Base-by-base conservation (phyloP, 2,113 vertebrate genomes). In the Chaenogobius annularis region DNA sequence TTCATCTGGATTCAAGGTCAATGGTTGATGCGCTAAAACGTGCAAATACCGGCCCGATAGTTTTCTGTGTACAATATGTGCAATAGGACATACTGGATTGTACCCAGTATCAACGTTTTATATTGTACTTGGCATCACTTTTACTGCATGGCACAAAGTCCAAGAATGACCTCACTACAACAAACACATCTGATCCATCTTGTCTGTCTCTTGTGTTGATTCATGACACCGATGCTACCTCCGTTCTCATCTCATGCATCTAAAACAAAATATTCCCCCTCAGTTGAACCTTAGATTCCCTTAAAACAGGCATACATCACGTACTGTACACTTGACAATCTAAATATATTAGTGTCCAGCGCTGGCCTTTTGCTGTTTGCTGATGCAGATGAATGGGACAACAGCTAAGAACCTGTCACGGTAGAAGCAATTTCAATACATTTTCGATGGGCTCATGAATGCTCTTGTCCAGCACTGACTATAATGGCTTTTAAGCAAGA, bases 161-260 rank as follows among this genome's bases (percentile, higher is more conserved):
- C 46, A 0, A 54, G 62, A 67, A 89, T 91, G 86, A 90, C 74
- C 66, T 90, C 85, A 92, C 65, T 23, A 75, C 52, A 69, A 71
- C 70, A 83, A 82, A 79, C 52, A 56, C 63, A 75, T 73, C 65
- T 23, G 46, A 70, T 69, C 47, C 70, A 43, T 37, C 47, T 70
- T 52, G 47, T 83, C 66, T 74, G 69, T 76, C 59, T 56, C 23
- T 77, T 65, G 23, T 35, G 69, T 31, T 72, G 79, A 74, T 44
- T 69, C 54, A 19, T 17, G 26, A 35, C 58, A 17, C 26, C 7
- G 17, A 14, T 9, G 58, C 69, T 54, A 22, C n/a, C 67, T 35
- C 66, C n/a, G 48, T 64, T 71, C 59, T 40, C 17, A 31, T 76
- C 43, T 23, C 58, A 66, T 72, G 10, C 22, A 15, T 72, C 61